These are phyloP conservation scores for Bos indicus DNA, from an alignment of 2,113 vertebrate species.

Conservation along the genomic window DNA sequence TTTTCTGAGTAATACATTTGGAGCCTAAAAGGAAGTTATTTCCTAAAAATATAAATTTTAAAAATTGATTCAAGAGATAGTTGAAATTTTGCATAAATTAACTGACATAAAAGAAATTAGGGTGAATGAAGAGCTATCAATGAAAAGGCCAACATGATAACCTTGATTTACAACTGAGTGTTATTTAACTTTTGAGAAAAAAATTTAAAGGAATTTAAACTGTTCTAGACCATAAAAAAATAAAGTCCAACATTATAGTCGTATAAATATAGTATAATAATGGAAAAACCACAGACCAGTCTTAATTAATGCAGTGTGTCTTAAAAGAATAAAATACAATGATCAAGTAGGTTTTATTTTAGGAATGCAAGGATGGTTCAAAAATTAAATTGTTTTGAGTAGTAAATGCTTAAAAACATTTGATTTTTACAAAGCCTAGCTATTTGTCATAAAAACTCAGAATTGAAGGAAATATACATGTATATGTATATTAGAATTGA, in stretches of 20 bases:
- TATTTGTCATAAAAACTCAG: neutral
- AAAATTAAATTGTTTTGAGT: neutral
- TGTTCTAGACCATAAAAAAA: neutral
- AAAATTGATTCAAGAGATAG: neutral
- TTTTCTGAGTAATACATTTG: neutral
- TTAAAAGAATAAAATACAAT: neutral
- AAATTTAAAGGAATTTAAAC: neutral
- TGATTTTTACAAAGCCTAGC: neutral
- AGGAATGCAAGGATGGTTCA: neutral
- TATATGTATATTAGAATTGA: neutral
- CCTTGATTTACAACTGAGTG: neutral
- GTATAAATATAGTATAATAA: neutral
- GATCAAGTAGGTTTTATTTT: neutral
- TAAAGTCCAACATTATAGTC: neutral
- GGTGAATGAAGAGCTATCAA: neutral
- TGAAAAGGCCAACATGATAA: neutral
- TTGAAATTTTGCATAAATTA: neutral
- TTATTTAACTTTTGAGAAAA: neutral
- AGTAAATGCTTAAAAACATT: neutral
- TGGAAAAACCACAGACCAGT: neutral
- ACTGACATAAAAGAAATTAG: neutral
- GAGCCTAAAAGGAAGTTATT: neutral
- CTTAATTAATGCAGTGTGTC: neutral
- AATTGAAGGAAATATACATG: neutral
- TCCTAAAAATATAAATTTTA: neutral